Base-by-base conservation (phyloP, 2,888 invertebrate species). In the Pyrrhosoma nymphula region DNA sequence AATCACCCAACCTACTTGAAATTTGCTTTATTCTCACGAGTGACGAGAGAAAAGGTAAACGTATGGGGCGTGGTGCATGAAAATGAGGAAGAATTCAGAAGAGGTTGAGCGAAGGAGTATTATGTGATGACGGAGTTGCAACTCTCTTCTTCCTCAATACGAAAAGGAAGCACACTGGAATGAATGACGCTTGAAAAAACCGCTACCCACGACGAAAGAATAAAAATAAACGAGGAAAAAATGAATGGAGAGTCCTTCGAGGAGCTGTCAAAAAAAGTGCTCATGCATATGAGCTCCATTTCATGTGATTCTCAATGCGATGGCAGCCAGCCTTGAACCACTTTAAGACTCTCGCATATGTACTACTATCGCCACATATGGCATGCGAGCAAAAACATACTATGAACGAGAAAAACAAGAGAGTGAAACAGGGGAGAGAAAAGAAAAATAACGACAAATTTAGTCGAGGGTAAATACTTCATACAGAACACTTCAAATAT, bases 401-500 rank as follows among this genome's bases (percentile, higher is more conserved):
- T 3, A 82, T 82, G 82, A 18, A 35, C 82, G 35, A 82, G 35
- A 35, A 82, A 35, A 82, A 82, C 12, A 82, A 82, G 4, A 35
- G 30, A 35, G 14, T 16, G 82, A 82, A 82, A 14, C 4, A 35
- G 82, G 16, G 14, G 82, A 35, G 14, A 26, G n/a, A 60, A 20
- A 60, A 60, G 26, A 69, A 69, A n/a, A 69, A 69, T n/a, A 14
- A 35, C 10, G 82, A 18, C 0, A 18, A 35, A 82, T 82, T 82
- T 82, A 82, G 30, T 82, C 16, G 30, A 82, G 82, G 35, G 82
- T 82, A 82, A 82, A 82, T 35, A 82, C 82, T 82, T 82, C 35
- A 12, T 35, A n/a, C 35, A 82, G 82, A 26, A 12, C 35, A 82
- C 12, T 82, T 82, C 82, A 82, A 82, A 82, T 35, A 35, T 30